Conservation (phyloP, 2,797 vertebrate species). For the Enteromius argenteus region DNA sequence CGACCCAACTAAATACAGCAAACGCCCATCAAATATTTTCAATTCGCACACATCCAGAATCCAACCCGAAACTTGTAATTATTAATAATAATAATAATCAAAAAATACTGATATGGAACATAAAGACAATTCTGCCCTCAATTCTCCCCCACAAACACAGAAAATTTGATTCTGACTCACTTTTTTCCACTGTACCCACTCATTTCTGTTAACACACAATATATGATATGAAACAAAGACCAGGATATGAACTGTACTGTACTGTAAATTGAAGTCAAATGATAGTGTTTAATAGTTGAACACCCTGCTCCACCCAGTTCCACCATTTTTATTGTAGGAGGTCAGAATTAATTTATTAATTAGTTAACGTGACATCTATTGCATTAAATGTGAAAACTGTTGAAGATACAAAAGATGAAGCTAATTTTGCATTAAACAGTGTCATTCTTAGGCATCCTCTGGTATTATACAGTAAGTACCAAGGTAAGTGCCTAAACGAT, state of each 20-base stretch:
- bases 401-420: not conserved
- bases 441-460: not conserved
- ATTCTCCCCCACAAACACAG: slow-evolving; percentile 17
- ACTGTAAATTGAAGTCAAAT: slow-evolving; percentile 22
- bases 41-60: not conserved
- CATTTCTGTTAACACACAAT: slow-evolving; percentile 33
- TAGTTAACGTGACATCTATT: not conserved
- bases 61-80: not conserved
- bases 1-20: not conserved
- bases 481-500: not conserved
- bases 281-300: not conserved
- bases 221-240: slow-evolving; percentile 27
- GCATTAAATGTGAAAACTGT: not conserved
- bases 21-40: not conserved
- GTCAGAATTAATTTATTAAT: not conserved
- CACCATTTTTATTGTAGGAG: not conserved
- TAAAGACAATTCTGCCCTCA: slow-evolving; percentile 12
- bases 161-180: slow-evolving; percentile 51
- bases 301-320: slow-evolving; percentile 15
- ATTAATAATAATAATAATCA: not conserved
- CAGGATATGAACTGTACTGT: slow-evolving; percentile 28
- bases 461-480: not conserved
- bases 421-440: not conserved
- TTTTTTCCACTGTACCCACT: slow-evolving; percentile 39
- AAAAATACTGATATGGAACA: slow-evolving; percentile 40